Base-by-base conservation (phyloP, 1,140 invertebrate species). In the Streblospio benedicti region DNA sequence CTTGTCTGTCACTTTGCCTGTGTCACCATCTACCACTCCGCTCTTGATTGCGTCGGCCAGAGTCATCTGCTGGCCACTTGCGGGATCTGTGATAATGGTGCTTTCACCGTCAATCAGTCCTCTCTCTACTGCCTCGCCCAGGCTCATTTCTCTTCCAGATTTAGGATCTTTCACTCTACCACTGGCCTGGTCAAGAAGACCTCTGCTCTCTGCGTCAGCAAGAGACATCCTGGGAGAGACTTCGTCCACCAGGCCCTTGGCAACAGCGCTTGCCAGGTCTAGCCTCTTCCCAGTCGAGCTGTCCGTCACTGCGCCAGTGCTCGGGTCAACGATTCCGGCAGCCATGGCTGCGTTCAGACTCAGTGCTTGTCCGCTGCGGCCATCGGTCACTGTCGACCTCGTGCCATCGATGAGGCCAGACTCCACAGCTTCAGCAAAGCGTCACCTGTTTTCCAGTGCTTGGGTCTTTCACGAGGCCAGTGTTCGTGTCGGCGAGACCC, bases 261-360 rank as follows among this genome's bases (percentile, higher is more conserved):
- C 23, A 9, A 62, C 47, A 0, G 88, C 87, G 76, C 91, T 88
- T 61, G 85, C 86, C 1, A 93, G 78, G 18, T 86, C 85, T 72
- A 92, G 79, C 68, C 84, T 61, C 50, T 65, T 66, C 18, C 69
- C 69, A 6, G 83, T 87, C 65, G 82, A 81, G 4, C 85, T 82
- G 76, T 97, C 88, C 51, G 89, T 76, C 49, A 97, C 78, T 71
- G 91, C 85, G 14, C 92, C 93, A 32, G 86, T 87, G 72, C 86
- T 86, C 6, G 91, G 85, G 76, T 96, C 89, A 23, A 97, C 80
- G 66, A 88, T 79, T 64, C 86, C 86, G 66, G 85, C 84, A 62
- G 88, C 84, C 33, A 95, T 89, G 16, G 91, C 87, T 75, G 93
- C 78, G 44, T 70, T 70, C 12, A 76, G 60, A 18, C 68, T 67